Percentiles rank a stretch among this genome's conserved stretches.
Conservation (phyloP, 2,113 vertebrate genomes). For the Brevimyrus niger region DNA sequence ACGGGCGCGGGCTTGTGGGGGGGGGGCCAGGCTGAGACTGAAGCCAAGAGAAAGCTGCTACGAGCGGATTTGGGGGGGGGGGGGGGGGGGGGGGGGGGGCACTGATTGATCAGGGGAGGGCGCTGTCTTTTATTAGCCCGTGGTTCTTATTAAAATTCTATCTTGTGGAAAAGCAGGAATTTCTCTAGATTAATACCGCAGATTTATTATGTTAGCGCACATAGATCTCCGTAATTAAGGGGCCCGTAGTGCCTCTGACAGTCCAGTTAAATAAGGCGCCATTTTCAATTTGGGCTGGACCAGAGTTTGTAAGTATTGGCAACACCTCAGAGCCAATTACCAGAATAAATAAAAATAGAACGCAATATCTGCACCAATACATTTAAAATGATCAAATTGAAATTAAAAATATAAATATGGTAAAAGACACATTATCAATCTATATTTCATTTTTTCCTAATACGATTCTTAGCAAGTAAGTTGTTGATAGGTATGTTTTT, state of each 20-base stretch:
- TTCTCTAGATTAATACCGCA: conserved; percentile 59
- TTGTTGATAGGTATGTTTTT: neutral
- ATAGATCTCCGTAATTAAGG: conserved; percentile 57
- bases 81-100: conserved; percentile 32
- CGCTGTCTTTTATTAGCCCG: conserved; percentile 69
- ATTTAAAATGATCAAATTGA: neutral
- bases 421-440: neutral
- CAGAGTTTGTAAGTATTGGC: conserved; percentile 24
- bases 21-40: no score
- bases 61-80: no score
- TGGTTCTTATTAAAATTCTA: conserved; percentile 62
- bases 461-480: neutral
- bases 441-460: neutral
- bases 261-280: conserved; percentile 50
- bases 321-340: conserved; percentile 1
- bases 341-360: neutral
- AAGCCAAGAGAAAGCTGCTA: no score
- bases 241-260: conserved; percentile 51
- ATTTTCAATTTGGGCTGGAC: conserved; percentile 44
- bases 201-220: conserved; percentile 60
- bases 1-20: no score
- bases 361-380: neutral
- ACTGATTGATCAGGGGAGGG: conserved; percentile 69
- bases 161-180: conserved; percentile 52
- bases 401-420: neutral